Conservation (phyloP, 2,888 invertebrate genomes). For the Tiliacea aurago region DNA sequence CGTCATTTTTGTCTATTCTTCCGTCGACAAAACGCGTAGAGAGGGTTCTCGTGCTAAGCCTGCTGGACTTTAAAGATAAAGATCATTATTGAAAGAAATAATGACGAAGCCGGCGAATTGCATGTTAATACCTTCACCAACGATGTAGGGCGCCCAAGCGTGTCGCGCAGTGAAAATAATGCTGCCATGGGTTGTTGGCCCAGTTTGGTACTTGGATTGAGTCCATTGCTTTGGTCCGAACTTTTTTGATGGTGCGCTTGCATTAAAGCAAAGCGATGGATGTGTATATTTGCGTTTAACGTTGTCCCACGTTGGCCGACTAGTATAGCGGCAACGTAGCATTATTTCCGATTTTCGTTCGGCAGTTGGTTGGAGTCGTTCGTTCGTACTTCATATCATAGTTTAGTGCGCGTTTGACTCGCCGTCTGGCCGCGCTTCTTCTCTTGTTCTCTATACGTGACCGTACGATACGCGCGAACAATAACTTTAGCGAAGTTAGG, state of each 20-base stretch:
- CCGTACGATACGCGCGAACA: slow-evolving; percentile 38
- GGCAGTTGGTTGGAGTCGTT: slow-evolving; percentile 14
- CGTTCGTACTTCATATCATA: slow-evolving; percentile 35
- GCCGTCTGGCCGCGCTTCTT: slow-evolving; percentile 53
- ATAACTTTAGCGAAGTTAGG: slow-evolving; percentile 51
- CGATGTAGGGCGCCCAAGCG: slow-evolving; percentile 63
- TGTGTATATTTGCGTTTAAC: neutral
- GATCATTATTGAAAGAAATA: slow-evolving; percentile 8
- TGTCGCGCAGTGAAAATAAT: slow-evolving; percentile 56
- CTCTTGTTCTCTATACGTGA: slow-evolving; percentile 32
- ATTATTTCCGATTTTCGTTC: slow-evolving; percentile 60
- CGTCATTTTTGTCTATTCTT: no score
- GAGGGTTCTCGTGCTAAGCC: no score
- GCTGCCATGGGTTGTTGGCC: slow-evolving; percentile 28
- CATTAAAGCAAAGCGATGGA: slow-evolving; percentile 33
- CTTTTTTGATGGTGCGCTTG: neutral
- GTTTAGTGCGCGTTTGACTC: slow-evolving; percentile 64
- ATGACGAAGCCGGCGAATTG: slow-evolving; percentile 28
- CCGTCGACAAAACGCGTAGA: no score
- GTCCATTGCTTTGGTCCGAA: slow-evolving; percentile 38
- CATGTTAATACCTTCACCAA: slow-evolving; percentile 41
- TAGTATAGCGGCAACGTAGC: slow-evolving; percentile 33
- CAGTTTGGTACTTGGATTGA: slow-evolving; percentile 17
- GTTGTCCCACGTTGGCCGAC: slow-evolving; percentile 16
- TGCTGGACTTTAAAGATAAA: no score